phyloP scores from a whole-genome alignment of 2,888 invertebrate species.

The Eupithecia pulchellata region DNA sequence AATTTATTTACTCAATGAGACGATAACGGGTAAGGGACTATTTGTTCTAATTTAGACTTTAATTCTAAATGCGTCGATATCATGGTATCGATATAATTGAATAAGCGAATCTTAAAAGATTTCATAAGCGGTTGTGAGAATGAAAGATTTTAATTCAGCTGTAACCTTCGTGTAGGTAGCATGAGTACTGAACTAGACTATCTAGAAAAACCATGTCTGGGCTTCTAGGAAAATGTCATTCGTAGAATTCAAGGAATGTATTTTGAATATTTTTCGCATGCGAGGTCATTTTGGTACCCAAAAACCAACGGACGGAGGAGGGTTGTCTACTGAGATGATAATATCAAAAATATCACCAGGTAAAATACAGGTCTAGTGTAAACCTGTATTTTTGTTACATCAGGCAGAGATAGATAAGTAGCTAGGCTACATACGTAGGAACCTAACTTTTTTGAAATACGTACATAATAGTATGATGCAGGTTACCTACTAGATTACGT shows the following conservation, averaged over 20 bases:
- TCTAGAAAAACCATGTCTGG: neutral
- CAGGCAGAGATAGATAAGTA: neutral
- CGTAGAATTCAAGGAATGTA: neutral
- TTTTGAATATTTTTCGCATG: neutral
- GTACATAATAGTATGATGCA: neutral
- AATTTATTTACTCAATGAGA: neutral
- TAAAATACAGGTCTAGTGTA: neutral
- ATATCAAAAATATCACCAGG: neutral
- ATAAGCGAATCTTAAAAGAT: neutral
- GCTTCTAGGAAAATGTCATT: neutral
- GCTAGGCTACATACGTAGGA: no score
- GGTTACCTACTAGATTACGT: no score
- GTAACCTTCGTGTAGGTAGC: neutral
- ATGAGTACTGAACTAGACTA: neutral
- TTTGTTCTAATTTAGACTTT: neutral
- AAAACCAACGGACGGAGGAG: neutral
- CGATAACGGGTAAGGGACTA: neutral
- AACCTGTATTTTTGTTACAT: neutral
- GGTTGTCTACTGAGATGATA: neutral
- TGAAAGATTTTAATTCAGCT: neutral
- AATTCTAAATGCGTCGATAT: neutral
- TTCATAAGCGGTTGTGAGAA: neutral
- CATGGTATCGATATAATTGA: neutral
- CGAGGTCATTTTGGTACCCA: neutral
- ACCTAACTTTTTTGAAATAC: neutral